Evolutionary conservation across 2,797 vertebrate species (phyloP), one percentile per base, ranked within the genome.

Genomic region (Karalla daura): DNA sequence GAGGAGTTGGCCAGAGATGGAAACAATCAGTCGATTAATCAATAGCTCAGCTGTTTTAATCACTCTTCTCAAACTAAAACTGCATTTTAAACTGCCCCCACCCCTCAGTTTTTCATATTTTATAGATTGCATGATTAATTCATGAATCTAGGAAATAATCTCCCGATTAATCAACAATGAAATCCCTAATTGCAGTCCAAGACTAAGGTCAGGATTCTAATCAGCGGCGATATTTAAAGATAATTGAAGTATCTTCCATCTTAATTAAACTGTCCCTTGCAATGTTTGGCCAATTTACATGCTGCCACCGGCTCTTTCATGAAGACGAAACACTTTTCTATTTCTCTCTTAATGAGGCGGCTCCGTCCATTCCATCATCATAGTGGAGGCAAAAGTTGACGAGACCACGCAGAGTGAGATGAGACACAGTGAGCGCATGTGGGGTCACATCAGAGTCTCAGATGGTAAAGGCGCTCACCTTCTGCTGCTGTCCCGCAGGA

Each of bases 391-490:
- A 25, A 32, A 0, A 1, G 27, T 10, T 14, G 2, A n/a, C 13
- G 20, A 17, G 2, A 17, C 25, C 55, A n/a, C n/a, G n/a, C n/a
- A n/a, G n/a, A n/a, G n/a, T n/a, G n/a, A n/a, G n/a, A n/a, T n/a
- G n/a, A n/a, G n/a, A n/a, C n/a, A n/a, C n/a, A n/a, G n/a, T n/a
- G n/a, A n/a, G n/a, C n/a, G n/a, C n/a, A n/a, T n/a, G n/a, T n/a
- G n/a, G n/a, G n/a, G n/a, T n/a, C n/a, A n/a, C n/a, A n/a, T n/a
- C n/a, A n/a, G n/a, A n/a, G n/a, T n/a, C n/a, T n/a, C n/a, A n/a
- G n/a, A n/a, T n/a, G n/a, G n/a, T 52, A 9, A 54, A 76, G 59
- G 62, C 30, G 23, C 87, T 90, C 83, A 88, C 88, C 89, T 89
- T 84, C 78, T 65, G 59, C 84, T 79, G 59, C 78, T 81, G 87